Evolutionary conservation across 2,888 invertebrate species (phyloP).

Genomic region (Opisthograptis luteolata): DNA sequence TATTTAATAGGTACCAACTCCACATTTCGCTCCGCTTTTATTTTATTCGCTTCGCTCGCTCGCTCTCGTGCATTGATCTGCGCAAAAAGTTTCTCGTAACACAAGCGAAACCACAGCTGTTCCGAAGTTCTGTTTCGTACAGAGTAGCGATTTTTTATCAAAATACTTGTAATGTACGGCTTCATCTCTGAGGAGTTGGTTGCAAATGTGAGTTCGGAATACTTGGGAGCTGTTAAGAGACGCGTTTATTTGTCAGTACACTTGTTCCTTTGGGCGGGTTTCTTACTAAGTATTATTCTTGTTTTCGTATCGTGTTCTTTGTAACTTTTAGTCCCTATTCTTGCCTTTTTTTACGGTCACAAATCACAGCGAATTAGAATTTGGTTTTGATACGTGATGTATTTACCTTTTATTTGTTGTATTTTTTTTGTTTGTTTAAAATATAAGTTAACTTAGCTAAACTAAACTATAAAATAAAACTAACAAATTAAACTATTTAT

Average conservation of each 20-base stretch:
- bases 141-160: slow-evolving; percentile 26
- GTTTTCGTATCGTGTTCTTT: background rate
- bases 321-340: background rate
- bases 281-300: slow-evolving; percentile 2
- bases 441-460: too few species aligned
- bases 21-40: background rate
- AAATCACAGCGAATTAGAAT: too few species aligned
- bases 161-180: slow-evolving; percentile 27
- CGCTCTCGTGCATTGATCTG: slow-evolving; percentile 14
- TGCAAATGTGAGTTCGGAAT: slow-evolving; percentile 27
- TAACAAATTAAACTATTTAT: too few species aligned
- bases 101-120: slow-evolving; percentile 27
- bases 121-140: slow-evolving; percentile 22
- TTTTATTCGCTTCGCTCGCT: slow-evolving; percentile 4
- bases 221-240: slow-evolving; percentile 21
- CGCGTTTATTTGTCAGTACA: slow-evolving; percentile 14
- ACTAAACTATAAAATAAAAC: too few species aligned
- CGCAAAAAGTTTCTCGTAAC: slow-evolving; percentile 20
- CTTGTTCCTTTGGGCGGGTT: background rate
- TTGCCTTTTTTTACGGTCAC: too few species aligned
- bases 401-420: too few species aligned
- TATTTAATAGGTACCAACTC: too few species aligned
- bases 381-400: too few species aligned
- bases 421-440: too few species aligned
- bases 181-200: slow-evolving; percentile 20